A percentile compares a stretch with the other conserved stretches of the same genome.
phyloP scores from a whole-genome alignment of 2,888 invertebrate species.

The Pandemis corylana region DNA sequence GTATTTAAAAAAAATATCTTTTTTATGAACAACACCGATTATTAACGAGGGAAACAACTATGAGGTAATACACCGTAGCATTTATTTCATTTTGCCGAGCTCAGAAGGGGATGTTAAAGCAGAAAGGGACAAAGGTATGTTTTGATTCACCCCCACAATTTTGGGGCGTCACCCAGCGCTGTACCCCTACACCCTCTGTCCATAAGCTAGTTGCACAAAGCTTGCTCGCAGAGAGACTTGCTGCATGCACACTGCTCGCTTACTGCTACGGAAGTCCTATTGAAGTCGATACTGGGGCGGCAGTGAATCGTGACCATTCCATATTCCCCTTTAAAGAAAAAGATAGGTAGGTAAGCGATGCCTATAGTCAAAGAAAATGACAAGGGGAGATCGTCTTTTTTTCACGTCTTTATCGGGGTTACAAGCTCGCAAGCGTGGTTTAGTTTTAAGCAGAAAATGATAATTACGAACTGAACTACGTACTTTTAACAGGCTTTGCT shows the following conservation, averaged over 20 bases:
- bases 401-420: slow-evolving; percentile 42
- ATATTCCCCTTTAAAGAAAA: slow-evolving; percentile 3
- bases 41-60: slow-evolving; percentile 53
- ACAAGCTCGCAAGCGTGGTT: slow-evolving; percentile 36
- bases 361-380: slow-evolving; percentile 39
- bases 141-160: slow-evolving; percentile 55
- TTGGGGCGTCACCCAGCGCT: slow-evolving; percentile 68
- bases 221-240: slow-evolving; percentile 12
- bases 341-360: slow-evolving; percentile 12
- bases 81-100: slow-evolving; percentile 57
- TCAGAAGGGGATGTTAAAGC: slow-evolving; percentile 55
- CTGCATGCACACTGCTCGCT: slow-evolving; percentile 14
- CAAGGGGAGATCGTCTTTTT: slow-evolving; percentile 42
- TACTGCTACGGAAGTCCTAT: neutral
- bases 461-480: neutral
- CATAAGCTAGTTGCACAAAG: slow-evolving; percentile 34
- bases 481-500: neutral
- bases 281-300: neutral
- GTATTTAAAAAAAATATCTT: slow-evolving; percentile 45
- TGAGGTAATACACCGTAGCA: slow-evolving; percentile 58
- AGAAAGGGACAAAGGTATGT: slow-evolving; percentile 71
- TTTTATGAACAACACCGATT: slow-evolving; percentile 51
- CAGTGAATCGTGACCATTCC: neutral
- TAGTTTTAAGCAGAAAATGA: slow-evolving; percentile 4
- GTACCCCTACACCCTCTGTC: slow-evolving; percentile 52